Percentiles rank a stretch among this genome's conserved stretches.
phyloP scores from a whole-genome alignment of 2,113 vertebrate species.

The Spea multiplicata region DNA sequence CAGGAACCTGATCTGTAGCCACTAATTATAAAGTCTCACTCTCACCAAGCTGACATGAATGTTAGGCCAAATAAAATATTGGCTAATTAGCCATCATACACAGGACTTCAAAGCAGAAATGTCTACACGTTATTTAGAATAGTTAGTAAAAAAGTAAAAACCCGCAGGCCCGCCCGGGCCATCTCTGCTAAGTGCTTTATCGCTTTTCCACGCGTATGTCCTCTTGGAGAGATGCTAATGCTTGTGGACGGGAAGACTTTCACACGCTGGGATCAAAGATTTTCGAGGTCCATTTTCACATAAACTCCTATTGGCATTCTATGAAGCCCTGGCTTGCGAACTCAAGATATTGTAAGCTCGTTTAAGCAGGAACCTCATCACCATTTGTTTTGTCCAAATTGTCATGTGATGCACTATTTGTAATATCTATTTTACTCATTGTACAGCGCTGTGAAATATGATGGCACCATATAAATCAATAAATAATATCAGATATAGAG shows the following conservation, averaged over 20 bases:
- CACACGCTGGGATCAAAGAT: constrained; percentile 66
- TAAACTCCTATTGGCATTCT: neutral
- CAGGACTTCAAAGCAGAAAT: constrained; percentile 56
- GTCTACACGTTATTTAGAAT: constrained; percentile 55
- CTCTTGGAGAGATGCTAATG: constrained; percentile 56
- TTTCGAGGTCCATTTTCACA: constrained; percentile 58
- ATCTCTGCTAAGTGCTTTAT: constrained; percentile 50
- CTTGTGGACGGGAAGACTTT: constrained; percentile 74
- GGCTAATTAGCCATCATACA: constrained; percentile 71
- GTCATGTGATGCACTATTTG: too few species aligned
- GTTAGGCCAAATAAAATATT: constrained; percentile 72
- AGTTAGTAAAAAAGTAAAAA: constrained; percentile 47
- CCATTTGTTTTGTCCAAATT: too few species aligned
- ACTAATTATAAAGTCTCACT: constrained; percentile 72
- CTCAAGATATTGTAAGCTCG: too few species aligned
- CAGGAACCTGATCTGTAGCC: constrained; percentile 68
- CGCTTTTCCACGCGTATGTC: constrained; percentile 50
- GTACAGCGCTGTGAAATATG: too few species aligned
- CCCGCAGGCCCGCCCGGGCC: constrained; percentile 47
- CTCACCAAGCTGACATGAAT: constrained; percentile 67
- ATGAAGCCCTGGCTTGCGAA: too few species aligned
- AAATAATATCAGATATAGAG: neutral
- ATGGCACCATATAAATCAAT: too few species aligned
- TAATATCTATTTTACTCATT: too few species aligned
- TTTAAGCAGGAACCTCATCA: too few species aligned